Base-by-base conservation (phyloP, 30 jellyfish, hydroid and myxozoan genomes). In the Turritopsis dohrnii region DNA sequence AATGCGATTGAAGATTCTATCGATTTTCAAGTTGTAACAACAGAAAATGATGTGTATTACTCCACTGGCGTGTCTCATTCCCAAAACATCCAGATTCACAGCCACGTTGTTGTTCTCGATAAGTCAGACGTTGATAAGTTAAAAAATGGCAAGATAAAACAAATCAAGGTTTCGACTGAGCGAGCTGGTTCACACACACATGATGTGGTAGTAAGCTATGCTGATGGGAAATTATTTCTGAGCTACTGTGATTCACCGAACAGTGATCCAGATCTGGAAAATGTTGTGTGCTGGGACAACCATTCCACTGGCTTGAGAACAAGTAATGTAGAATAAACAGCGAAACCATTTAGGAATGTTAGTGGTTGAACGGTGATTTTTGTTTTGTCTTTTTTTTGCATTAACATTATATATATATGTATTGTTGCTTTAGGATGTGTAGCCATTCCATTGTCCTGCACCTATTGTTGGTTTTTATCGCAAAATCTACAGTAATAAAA, bases 1-100 rank as follows among this genome's bases (percentile, higher is more conserved):
- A 81, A 60, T 16, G 83, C 88, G 20, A 21, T 81, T 5, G 83
- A 81, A 81, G 83, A 74, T 29, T 20, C 60, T 18, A 23, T 74
- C 54, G 60, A 29, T 4, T n/a, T 24, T n/a, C 65, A 26, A 1
- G 60, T 21, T n/a, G 65, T 17, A 21, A 74, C 41, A 20, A 28
- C 28, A 23, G 26, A 26, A 21, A 41, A 29, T 16, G 41, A 26
- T 29, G 1, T 23, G 65, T 24, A 24, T 41, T 74, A n/a, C 72
- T 20, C 27, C 0, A 74, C 83, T 0, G 83, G 83, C 41, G 52
- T 74, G 41, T 74, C 83, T 23, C 83, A 74, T 4, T 23, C 65
- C 65, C 54, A 74, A 9, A 28, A 74, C 53, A 74, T 41, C 18
- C 28, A 18, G 9, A 41, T 28, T 23, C 83, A 74, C 21, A 22